These are phyloP conservation scores for Colinus virginianus DNA, from an alignment of 2,113 vertebrate species.

Conservation along the genomic window DNA sequence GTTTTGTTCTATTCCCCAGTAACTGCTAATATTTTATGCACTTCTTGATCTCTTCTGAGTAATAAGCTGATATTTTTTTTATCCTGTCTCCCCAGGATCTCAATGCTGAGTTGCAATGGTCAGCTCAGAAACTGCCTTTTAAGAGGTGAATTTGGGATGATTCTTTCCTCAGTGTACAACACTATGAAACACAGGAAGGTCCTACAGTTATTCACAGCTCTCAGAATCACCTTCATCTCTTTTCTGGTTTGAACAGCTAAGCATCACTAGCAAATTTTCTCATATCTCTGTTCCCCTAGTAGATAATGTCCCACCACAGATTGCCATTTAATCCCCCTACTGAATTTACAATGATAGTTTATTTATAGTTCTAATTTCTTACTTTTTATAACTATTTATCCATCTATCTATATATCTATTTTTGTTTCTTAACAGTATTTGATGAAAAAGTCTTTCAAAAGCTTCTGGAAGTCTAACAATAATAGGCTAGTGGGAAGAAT, in stretches of 20 bases:
- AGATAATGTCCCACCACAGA: background rate
- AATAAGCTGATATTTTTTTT: background rate
- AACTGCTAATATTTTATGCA: background rate
- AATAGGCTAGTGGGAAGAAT: background rate
- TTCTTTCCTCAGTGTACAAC: background rate
- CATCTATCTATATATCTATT: background rate
- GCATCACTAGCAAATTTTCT: background rate
- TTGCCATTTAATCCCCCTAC: background rate
- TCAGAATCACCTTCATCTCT: background rate
- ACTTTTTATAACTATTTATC: background rate
- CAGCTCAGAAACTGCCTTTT: background rate
- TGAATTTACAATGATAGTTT: background rate
- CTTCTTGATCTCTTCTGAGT: accelerated
- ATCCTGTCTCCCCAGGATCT: background rate
- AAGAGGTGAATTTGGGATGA: background rate
- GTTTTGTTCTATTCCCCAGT: background rate
- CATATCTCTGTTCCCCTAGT: background rate
- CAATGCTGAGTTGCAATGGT: background rate
- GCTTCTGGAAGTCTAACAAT: background rate
- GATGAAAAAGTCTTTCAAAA: background rate
- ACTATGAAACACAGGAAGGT: background rate
- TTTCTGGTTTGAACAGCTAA: background rate
- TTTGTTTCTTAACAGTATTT: background rate
- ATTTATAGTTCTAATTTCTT: background rate
- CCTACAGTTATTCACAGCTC: background rate